Evolutionary conservation across 2,888 invertebrate genomes (phyloP).

Genomic region (Masnerella sp.): DNA sequence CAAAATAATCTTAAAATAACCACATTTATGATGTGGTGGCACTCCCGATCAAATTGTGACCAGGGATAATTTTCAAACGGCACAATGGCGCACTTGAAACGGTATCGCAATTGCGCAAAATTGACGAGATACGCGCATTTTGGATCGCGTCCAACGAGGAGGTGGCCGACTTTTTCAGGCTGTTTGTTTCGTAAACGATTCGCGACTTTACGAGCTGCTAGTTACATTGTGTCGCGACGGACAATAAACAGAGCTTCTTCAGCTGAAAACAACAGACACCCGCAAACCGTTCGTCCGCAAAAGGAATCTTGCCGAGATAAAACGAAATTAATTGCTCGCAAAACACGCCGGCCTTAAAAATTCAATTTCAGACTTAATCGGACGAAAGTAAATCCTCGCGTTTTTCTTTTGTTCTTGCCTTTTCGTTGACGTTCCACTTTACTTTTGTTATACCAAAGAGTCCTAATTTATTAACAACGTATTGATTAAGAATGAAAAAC

Average conservation of each 20-base stretch:
- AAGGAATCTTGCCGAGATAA: constrained; percentile 20
- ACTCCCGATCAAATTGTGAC: too few relatives aligned
- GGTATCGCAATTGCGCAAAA: constrained; percentile 23
- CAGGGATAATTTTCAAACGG: too few relatives aligned
- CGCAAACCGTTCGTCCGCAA: constrained; percentile 12
- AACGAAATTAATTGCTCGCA: constrained; percentile 20
- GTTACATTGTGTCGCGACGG: constrained; percentile 40
- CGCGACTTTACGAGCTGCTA: constrained; percentile 49
- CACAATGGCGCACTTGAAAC: too few relatives aligned
- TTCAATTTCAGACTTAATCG: constrained; percentile 16
- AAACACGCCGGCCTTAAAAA: constrained; percentile 15
- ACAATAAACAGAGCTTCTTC: constrained; percentile 26
- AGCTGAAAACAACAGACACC: constrained; percentile 27
- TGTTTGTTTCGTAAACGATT: constrained; percentile 52
- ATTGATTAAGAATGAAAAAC: too few relatives aligned
- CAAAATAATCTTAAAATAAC: too few relatives aligned
- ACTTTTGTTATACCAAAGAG: too few relatives aligned
- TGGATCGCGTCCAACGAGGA: constrained; percentile 34
- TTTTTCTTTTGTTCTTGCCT: constrained; percentile 4
- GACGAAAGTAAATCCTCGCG: neutral
- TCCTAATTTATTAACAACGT: too few relatives aligned
- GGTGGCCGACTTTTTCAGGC: constrained; percentile 19
- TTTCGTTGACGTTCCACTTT: too few relatives aligned
- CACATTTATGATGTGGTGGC: too few relatives aligned
- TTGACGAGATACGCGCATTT: constrained; percentile 28